These are phyloP conservation scores for Drosophila stalkeri DNA, from an alignment of 2,888 invertebrate genomes.

Conservation along the genomic window DNA sequence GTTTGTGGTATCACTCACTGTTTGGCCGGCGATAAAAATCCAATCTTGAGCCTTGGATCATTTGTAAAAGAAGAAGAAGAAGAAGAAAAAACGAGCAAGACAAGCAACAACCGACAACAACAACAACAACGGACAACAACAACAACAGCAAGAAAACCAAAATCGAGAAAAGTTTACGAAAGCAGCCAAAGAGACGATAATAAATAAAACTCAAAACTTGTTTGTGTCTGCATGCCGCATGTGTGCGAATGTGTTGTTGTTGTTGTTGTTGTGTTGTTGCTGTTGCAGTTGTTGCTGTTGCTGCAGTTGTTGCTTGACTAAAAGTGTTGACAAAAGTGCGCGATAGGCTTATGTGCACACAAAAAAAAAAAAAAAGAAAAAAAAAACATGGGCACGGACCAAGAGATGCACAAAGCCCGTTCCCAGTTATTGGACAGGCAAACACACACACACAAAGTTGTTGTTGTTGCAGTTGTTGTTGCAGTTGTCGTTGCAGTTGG, in stretches of 20 bases:
- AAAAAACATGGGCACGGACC: constrained; percentile 40
- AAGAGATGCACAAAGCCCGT: constrained; percentile 51
- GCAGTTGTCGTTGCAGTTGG: constrained; percentile 60
- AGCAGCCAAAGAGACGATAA: constrained; percentile 58
- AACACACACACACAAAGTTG: constrained; percentile 37
- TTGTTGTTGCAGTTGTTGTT: constrained; percentile 37
- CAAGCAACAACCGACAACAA: constrained; percentile 12
- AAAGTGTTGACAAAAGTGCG: constrained; percentile 82
- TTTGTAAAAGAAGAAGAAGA: constrained; percentile 48
- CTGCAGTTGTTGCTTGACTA: constrained; percentile 60
- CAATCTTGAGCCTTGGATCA: constrained; percentile 75
- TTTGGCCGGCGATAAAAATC: constrained; percentile 72
- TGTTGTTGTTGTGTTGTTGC: constrained; percentile 25
- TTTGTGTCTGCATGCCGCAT: constrained; percentile 61
- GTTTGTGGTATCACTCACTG: constrained; percentile 65
- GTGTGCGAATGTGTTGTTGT: constrained; percentile 53
- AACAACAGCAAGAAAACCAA: constrained; percentile 27
- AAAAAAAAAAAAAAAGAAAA: constrained; percentile 8
- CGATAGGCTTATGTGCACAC: constrained; percentile 73
- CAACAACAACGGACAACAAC: constrained; percentile 11
- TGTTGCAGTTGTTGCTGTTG: constrained; percentile 25
- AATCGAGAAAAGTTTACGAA: constrained; percentile 58
- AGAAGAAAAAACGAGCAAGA: constrained; percentile 28
- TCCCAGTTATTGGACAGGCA: constrained; percentile 33
- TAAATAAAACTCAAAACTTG: constrained; percentile 73